phyloP scores from a whole-genome alignment of 2,888 invertebrate genomes.

The Chymomyza caudatula region DNA sequence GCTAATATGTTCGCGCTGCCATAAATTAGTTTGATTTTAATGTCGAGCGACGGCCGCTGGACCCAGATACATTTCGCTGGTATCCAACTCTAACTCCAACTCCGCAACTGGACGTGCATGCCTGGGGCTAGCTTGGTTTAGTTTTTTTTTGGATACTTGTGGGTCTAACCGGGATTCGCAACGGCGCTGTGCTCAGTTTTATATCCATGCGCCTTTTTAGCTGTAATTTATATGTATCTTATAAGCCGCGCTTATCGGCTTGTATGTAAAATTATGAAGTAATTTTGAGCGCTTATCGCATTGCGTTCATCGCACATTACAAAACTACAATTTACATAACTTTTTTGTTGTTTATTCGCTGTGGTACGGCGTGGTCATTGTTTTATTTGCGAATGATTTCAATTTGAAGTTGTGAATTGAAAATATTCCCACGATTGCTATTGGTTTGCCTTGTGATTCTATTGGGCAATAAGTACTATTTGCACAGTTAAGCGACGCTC shows the following conservation, averaged over 20 bases:
- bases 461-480: not conserved
- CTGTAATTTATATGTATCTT: conserved; percentile 44
- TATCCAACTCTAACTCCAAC: conserved; percentile 8
- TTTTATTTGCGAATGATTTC: conserved; percentile 51
- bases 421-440: conserved; percentile 51
- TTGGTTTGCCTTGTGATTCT: conserved; percentile 17
- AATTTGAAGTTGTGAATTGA: conserved; percentile 54
- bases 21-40: conserved; percentile 70
- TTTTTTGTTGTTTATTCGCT: conserved; percentile 38
- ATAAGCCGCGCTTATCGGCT: conserved; percentile 54
- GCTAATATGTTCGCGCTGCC: conserved; percentile 73
- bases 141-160: too few species aligned
- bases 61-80: conserved; percentile 9
- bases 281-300: conserved; percentile 65
- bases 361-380: conserved; percentile 36
- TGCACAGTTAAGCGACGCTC: not conserved
- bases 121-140: not conserved
- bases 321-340: conserved; percentile 70
- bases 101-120: too few species aligned
- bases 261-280: conserved; percentile 67
- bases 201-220: conserved; percentile 9
- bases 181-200: not conserved
- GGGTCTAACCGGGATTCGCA: not conserved
- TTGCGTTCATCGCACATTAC: conserved; percentile 73
- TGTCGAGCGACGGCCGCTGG: conserved; percentile 41